Base-by-base conservation (phyloP, 2,888 invertebrate species). In the Rhodophaea formosa region DNA sequence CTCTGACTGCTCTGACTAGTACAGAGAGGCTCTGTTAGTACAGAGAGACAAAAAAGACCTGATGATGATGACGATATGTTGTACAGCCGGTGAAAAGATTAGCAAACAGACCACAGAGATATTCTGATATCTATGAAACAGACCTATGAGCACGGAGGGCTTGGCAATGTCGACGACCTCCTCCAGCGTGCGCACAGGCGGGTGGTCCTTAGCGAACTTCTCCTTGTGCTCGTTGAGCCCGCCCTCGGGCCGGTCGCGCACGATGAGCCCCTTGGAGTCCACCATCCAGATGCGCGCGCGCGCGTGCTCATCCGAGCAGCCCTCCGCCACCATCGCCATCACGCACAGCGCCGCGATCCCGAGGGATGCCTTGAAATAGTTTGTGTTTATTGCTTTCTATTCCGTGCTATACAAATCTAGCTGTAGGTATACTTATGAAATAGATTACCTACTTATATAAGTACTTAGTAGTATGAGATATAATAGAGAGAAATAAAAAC, bases 211-310 rank as follows among this genome's bases (percentile, higher is more conserved):
- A 0, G 98, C 97, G 82, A 97, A 99, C 59, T 92, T 92, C 59
- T 91, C 88, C 84, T 98, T 98, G 82, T 98, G 97, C 59, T 94
- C 95, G 60, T 92, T 93, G 47, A 97, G 72, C 0, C 96, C 96
- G 8, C 97, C 97, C 66, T 94, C 94, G 7, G 97, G 96, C 51
- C 98, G 65, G 86, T 97, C 91, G 83, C 95, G 96, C 0, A 98
- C 97, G 76, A 99, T 95, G 16, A 99, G 93, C 0, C 99, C 99
- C 74, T 96, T 96, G 23, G 98, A 98, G 88, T 99, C 99, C 52
- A 99, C 96, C 94, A 99, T 94, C 96, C 96, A 99, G 74, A 99
- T 97, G 75, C 94, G 95, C 1, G 84, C 84, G 59, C 94, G 93
- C 0, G 99, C 99, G 7, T 96, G 96, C 30, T 93, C 93, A 17